Conservation (phyloP, 2,797 vertebrate genomes). For the Sebastes trivittatus region DNA sequence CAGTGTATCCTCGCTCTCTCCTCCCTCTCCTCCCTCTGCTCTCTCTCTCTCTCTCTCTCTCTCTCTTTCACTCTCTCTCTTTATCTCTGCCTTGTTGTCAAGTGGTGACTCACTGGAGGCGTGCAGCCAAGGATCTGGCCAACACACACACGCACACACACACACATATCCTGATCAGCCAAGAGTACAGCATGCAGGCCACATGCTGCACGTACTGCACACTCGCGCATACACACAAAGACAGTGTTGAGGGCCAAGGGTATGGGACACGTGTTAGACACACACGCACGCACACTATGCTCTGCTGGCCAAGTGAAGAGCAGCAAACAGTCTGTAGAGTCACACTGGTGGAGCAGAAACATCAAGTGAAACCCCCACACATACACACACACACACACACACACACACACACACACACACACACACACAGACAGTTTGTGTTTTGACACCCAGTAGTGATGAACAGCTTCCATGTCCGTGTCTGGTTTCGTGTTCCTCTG, state of each 20-base stretch:
- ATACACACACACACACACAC: neutral
- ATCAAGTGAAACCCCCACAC: constrained; percentile 37
- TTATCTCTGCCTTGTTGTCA: constrained; percentile 65
- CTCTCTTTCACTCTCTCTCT: constrained; percentile 10
- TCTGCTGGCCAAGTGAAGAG: constrained; percentile 64
- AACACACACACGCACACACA: constrained; percentile 26
- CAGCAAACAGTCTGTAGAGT: constrained; percentile 62
- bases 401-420: neutral
- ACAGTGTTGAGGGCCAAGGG: constrained; percentile 38
- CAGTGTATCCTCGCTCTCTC: neutral
- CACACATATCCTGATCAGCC: constrained; percentile 40
- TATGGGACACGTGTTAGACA: constrained; percentile 18
- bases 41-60: neutral
- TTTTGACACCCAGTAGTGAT: constrained; percentile 38
- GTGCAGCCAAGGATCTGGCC: constrained; percentile 60
- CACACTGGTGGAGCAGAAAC: constrained; percentile 52
- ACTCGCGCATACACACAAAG: constrained; percentile 39
- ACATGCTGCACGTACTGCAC: constrained; percentile 61
- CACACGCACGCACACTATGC: constrained; percentile 21
- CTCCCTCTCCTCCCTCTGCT: neutral
- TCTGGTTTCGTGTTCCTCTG: neutral
- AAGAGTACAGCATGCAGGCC: constrained; percentile 64
- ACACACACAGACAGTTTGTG: neutral
- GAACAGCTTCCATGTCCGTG: constrained; percentile 3
- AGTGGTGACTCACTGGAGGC: constrained; percentile 71